Evolutionary conservation across 2,888 invertebrate species (phyloP).

Genomic region (Heteromurus nitidus): DNA sequence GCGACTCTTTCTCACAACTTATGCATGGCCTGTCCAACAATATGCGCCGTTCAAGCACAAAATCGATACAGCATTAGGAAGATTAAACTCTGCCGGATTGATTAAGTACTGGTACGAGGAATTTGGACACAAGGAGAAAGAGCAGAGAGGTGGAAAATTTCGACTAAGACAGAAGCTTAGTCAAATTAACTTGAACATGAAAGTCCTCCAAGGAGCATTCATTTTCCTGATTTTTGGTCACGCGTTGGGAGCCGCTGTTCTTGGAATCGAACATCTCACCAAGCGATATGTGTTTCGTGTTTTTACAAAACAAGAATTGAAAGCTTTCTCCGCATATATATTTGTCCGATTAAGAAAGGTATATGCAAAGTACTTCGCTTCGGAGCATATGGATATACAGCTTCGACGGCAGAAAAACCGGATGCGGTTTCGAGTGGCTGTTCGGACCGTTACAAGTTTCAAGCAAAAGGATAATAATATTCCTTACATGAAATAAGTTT

Average conservation of each 20-base stretch:
- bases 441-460: conserved; percentile 41
- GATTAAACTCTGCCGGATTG: conserved; percentile 63
- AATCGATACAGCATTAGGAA: conserved; percentile 65
- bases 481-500: conserved; percentile 33
- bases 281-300: conserved; percentile 66
- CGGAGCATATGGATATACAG: conserved; percentile 43
- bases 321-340: conserved; percentile 7
- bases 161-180: conserved; percentile 67
- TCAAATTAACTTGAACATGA: conserved; percentile 67
- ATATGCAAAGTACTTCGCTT: conserved; percentile 48
- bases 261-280: conserved; percentile 62
- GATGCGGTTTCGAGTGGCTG: conserved; percentile 37
- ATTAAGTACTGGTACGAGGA: conserved; percentile 65
- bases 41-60: conserved; percentile 65
- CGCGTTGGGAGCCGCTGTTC: conserved; percentile 43
- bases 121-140: conserved; percentile 59
- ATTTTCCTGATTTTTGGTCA: conserved; percentile 69
- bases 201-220: conserved; percentile 70
- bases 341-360: background rate
- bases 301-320: conserved; percentile 55
- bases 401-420: conserved; percentile 43
- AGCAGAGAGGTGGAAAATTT: conserved; percentile 45
- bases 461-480: conserved; percentile 23
- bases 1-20: conserved; percentile 67
- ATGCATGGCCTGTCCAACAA: conserved; percentile 64